Base-by-base conservation (phyloP, 2,888 invertebrate species). In the Acanthosepion esculentum region DNA sequence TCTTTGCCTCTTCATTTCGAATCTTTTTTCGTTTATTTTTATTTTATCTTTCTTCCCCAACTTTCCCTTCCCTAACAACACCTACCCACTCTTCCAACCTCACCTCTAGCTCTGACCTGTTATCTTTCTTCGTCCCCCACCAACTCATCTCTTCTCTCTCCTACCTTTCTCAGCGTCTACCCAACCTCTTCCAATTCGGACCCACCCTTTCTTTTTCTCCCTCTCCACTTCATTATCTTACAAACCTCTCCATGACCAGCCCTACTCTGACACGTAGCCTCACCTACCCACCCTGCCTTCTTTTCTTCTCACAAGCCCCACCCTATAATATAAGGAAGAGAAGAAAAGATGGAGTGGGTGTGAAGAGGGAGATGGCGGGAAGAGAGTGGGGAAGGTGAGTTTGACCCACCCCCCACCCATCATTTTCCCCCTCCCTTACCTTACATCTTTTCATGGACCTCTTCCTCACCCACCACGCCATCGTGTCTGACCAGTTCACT, bases 201-300 rank as follows among this genome's bases (percentile, higher is more conserved):
- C 50, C 50, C 50, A 50, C 50, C 20, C 55, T 55, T 20, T 20
- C 55, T 55, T 55, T 55, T 20, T 20, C 55, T 55, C 55, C 55
- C 55, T 18, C 18, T 55, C 55, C 55, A 55, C 55, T 55, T 55
- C 55, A 55, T 55, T 55, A 55, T 55, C 55, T 55, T 55, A 55
- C 55, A 55, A 55, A 55, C 55, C 55, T 55, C 55, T 55, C 78
- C 78, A 78, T n/a, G 78, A 2, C 78, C 78, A 78, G 78, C 78
- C n/a, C 78, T 78, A n/a, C 78, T 78, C 78, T 78, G 78, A 78
- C 78, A 78, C 78, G n/a, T 78, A 78, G 78, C n/a, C 78, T 78
- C 78, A 78, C 78, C 78, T 1, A 78, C 78, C 78, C 78, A 78
- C 78, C 78, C n/a, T 78, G 10, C 78, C 78, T n/a, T 29, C n/a